Base-by-base conservation (phyloP, 2,113 vertebrate genomes). In the Cheirogaleus medius region DNA sequence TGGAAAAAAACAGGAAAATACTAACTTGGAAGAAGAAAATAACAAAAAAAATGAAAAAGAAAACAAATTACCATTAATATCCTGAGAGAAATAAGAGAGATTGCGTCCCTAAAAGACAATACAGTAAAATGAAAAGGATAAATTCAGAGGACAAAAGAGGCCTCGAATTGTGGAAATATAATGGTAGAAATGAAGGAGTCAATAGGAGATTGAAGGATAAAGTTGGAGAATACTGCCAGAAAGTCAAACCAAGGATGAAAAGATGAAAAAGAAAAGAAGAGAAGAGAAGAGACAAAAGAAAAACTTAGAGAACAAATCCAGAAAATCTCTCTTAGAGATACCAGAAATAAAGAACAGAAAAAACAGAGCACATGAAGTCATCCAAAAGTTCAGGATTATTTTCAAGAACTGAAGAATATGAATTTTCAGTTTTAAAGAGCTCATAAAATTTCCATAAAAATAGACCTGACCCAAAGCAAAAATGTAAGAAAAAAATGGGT, bases 341-440 rank as follows among this genome's bases (percentile, higher is more conserved):
- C 21, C 44, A 95, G 58, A 95, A 80, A 85, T 80, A 91, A 96
- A 74, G 23, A 78, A 80, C 8, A 60, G 29, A 9, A 25, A 39
- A 77, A 42, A 64, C 27, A 66, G 39, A 81, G 17, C 13, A 4
- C 12, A 85, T 29, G 5, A 84, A 74, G 66, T 80, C 32, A 84
- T 84, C 29, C 39, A 87, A 86, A 23, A 29, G 6, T 63, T 94
- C 23, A 91, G n/a, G 20, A 68, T 54, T 74, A 20, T 89, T 68
- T 86, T 73, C 54, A 81, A 95, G 39, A 87, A 73, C 21, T 58
- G 39, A 64, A 84, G 47, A 85, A 93, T 64, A 88, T 49, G 5
- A 80, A 86, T 69, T 68, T 94, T 95, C 60, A 69, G n/a, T 81
- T 83, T 90, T 25, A 94, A 89, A 92, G 29, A 71, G 23, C 34